Base-by-base conservation (phyloP, 1,140 invertebrate species). In the Caenorhabditis elegans region DNA sequence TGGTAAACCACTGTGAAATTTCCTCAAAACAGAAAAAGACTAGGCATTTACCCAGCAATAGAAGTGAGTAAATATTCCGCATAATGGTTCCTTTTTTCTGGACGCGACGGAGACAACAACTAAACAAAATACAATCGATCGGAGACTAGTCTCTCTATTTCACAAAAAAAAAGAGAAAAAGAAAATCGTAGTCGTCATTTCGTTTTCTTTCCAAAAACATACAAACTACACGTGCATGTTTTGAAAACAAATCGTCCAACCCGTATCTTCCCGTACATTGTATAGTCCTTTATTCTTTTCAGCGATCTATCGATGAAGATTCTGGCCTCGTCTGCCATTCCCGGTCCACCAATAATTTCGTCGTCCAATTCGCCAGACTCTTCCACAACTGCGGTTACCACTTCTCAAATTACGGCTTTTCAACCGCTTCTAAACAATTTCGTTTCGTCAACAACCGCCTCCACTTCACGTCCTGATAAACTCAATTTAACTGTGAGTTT, bases 401-500 rank as follows among this genome's bases (percentile, higher is more conserved):
- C 60, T 39, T 11, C 60, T 39, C 60, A 70, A 39, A 39, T 70
- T 39, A 70, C 60, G 34, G 19, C 31, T 19, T 34, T 70, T 36
- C 60, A 31, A 22, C 34, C 60, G 17, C 55, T 60, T 36, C 34
- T 70, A 19, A 70, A 70, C 34, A 70, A 70, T 70, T 70, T 70
- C 60, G 60, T 70, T 39, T 70, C 60, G 34, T 70, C 60, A 1
- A 70, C 60, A 3, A 70, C 60, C n/a, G 26, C 60, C 6, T 70
- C 60, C 10, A 70, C 60, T 43, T 70, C 60, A 11, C 60, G 60
- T 22, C 60, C 60, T 22, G 60, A 70, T 22, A 70, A 22, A 39
- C 60, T 70, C 34, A 70, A 70, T 70, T 22, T 70, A n/a, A 70
- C 60, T 36, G 60, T 70, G 26, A 70, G 60, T 70, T 39, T 31